Evolutionary conservation across 2,888 invertebrate species (phyloP), one percentile per base, ranked within the genome.

Genomic region (Mythimna ferrago): DNA sequence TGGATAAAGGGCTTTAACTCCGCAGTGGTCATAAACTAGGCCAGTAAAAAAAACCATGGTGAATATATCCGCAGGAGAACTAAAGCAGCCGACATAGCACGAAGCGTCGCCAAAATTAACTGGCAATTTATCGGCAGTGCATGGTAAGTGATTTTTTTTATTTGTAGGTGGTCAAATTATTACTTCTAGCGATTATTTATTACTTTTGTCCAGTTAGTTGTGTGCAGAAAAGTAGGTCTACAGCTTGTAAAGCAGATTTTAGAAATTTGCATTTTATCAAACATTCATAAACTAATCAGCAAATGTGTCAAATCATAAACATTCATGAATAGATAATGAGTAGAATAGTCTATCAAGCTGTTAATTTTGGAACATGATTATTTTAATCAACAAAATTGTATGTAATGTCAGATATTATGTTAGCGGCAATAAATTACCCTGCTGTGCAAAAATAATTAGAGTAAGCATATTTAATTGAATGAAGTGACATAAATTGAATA

Each of bases 321-420:
- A 54, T n/a, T 21, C 0, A 54, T 57, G 38, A 57, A 76, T 78
- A 48, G 53, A 70, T 58, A 77, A 60, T 77, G 38, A 53, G 35
- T 32, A 32, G 35, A 78, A 61, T 54, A 10, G 21, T 57, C 41
- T 78, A 71, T 44, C 51, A 78, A 44, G 19, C 19, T 53, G 41
- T 61, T 75, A 35, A 53, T 71, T 63, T 78, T 72, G 63, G 53
- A 38, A 32, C 16, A 38, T 44, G 26, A 63, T 53, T 71, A 53
- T 62, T 61, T 6, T 21, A 61, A 61, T 41, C 60, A 61, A 32
- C 51, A 26, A 57, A 72, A 38, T 53, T 48, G 3, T 16, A 51
- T 71, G 54, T 41, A 14, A 3, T 62, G 11, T 32, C 6, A 4
- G 19, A 32, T 14, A 56, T 11, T 76, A 35, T 62, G 57, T 71